Percentiles rank a stretch among this genome's conserved stretches.
Evolutionary conservation across 2,888 invertebrate genomes (phyloP).

Genomic region (Eristalis arbustorum): DNA sequence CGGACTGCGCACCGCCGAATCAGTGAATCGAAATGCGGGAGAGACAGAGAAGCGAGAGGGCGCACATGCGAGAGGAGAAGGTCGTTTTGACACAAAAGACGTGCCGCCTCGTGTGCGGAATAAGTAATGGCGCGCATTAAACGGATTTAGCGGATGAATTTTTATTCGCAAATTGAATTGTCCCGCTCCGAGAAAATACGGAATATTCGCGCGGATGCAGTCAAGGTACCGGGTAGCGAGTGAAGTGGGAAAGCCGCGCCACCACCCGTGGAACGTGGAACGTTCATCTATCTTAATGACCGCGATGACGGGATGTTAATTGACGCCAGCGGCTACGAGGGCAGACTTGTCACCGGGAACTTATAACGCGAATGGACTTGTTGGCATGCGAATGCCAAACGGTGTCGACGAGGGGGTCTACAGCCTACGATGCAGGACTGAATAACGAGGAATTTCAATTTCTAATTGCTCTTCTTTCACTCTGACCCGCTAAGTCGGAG

Average conservation of each 20-base stretch:
- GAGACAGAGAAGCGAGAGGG: not conserved
- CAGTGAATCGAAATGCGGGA: not conserved
- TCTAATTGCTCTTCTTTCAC: not conserved
- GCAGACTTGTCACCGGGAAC: not conserved
- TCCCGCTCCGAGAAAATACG: slow-evolving; percentile 14
- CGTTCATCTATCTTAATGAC: slow-evolving; percentile 51
- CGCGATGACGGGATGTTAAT: slow-evolving; percentile 46
- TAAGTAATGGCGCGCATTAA: slow-evolving; percentile 59
- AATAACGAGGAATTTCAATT: not conserved
- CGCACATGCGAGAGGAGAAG: not conserved
- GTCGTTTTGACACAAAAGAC: slow-evolving; percentile 60
- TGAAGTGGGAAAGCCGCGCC: not conserved
- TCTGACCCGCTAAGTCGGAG: too few species aligned
- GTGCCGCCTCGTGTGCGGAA: slow-evolving; percentile 63
- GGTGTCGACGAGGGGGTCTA: not conserved
- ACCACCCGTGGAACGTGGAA: not conserved
- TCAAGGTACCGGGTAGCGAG: slow-evolving; percentile 8
- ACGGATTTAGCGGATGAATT: slow-evolving; percentile 44
- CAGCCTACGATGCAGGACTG: not conserved
- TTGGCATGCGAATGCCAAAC: not conserved
- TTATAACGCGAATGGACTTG: not conserved
- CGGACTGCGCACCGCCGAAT: not conserved
- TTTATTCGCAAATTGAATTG: slow-evolving; percentile 63
- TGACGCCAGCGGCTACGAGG: slow-evolving; percentile 19
- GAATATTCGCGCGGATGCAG: not conserved